Base-by-base conservation (phyloP, 2,113 vertebrate genomes). In the Alligator sinensis region DNA sequence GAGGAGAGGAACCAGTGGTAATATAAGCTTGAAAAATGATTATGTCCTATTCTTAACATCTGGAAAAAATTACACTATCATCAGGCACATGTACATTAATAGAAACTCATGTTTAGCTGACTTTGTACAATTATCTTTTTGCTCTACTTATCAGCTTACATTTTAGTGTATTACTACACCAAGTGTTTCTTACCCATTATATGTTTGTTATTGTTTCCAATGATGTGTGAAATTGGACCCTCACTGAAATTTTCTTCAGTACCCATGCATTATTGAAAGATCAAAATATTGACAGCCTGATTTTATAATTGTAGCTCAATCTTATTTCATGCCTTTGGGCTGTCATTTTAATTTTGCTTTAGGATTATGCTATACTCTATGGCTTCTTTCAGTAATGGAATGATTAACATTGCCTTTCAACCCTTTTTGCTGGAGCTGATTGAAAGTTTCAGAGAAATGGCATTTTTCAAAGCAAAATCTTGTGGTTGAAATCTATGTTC, bases 231-330 rank as follows among this genome's bases (percentile, higher is more conserved):
- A 97, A 96, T 19, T 88, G 63, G 34, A 91, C 22, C 74, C 19
- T 75, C 83, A 89, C 11, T 64, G 59, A 93, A 96, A 64, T 86
- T 70, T 84, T 63, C 81, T 90, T 76, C 66, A 47, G 60, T 59
- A 47, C 58, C 59, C 28, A 78, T 70, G 2, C 9, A 64, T 17
- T 54, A 4, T 89, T 95, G 80, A 25, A 80, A 75, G 19, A 97
- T 92, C 59, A 95, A 91, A 84, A 82, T 72, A 96, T 6, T 80
- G 95, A 83, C 83, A 90, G 60, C 4, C 12, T 64, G 5, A 61
- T 47, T 89, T 82, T 72, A 61, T 92, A 95, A 95, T 60, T 91
- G 61, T 70, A 94, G 87, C 15, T 94, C 91, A 78, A 79, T 87
- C 28, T 92, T 92, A n/a, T 68, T 96, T 83, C 0, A 0, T 89